Conservation (phyloP, 2,113 vertebrate genomes). For the Motacilla tschutschensis region DNA sequence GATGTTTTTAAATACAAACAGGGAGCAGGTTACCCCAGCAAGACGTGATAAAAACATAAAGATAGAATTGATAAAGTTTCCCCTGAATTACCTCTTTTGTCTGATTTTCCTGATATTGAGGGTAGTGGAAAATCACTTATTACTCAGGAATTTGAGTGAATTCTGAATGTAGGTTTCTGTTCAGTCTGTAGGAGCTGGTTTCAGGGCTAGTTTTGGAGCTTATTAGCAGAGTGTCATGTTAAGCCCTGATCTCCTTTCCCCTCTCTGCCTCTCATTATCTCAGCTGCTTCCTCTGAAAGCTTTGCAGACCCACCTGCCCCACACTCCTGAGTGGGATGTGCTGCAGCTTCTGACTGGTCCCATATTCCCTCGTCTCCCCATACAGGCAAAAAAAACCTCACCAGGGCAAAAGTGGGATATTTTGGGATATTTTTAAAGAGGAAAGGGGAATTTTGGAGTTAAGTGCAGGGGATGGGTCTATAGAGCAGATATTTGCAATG, state of each 20-base stretch:
- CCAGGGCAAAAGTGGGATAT: background rate
- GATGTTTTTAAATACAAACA: background rate
- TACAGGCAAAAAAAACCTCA: accelerated
- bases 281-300: background rate
- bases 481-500: background rate
- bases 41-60: background rate
- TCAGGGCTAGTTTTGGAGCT: background rate
- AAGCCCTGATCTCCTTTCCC: background rate
- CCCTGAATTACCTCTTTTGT: background rate
- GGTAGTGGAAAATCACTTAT: background rate
- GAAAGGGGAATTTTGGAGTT: background rate
- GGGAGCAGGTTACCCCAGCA: background rate
- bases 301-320: background rate
- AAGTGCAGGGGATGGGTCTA: background rate
- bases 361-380: background rate
- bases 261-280: background rate
- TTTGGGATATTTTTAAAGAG: background rate
- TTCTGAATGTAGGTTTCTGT: constrained; percentile 9
- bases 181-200: background rate
- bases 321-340: background rate
- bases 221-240: background rate
- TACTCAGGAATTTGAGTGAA: background rate
- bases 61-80: background rate
- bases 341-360: background rate
- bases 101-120: background rate